Evolutionary conservation across 2,888 invertebrate species (phyloP), one percentile per base, ranked within the genome.

Genomic region (Digitonthophagus gazella): DNA sequence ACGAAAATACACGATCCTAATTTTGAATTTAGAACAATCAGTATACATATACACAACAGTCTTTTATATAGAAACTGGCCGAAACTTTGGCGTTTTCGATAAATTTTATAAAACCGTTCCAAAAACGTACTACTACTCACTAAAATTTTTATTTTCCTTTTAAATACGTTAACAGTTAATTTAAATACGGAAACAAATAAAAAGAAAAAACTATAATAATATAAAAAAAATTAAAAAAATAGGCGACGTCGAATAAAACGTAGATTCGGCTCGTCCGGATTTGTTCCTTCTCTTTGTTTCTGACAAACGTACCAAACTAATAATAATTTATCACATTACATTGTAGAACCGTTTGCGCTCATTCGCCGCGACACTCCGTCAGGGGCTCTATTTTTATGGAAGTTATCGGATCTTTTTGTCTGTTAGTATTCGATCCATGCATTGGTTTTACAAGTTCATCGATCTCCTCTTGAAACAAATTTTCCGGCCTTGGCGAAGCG

Each of bases 371-470:
- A 77, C 87, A 87, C 79, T 88, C 88, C 70, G 88, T 84, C 70
- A 90, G 82, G 71, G 90, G 89, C 82, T 92, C 93, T 82, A 92
- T 86, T 84, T 91, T 91, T 73, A 91, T 91, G 75, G 87, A 88
- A 76, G 89, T 85, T 75, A 86, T 84, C 71, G 87, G 82, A 75
- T 84, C 84, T 78, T 87, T 83, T 72, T 83, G 78, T 76, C 84
- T 84, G 73, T 82, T 82, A 68, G 78, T 20, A 64, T 64, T 83
- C 79, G 75, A 84, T 76, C 72, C 81, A 82, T 77, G 86, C 82
- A 79, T 88, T 79, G 80, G 90, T 87, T 85, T 92, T 5, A 88
- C 88, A 74, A 88, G 82, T 72, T 88, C 88, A 75, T 87, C 86
- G 72, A 88, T 87, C 76, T 88, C 88, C 77, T 88, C 88, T 76